Evolutionary conservation across 2,113 vertebrate genomes (phyloP).

Genomic region (Chionomys nivalis): DNA sequence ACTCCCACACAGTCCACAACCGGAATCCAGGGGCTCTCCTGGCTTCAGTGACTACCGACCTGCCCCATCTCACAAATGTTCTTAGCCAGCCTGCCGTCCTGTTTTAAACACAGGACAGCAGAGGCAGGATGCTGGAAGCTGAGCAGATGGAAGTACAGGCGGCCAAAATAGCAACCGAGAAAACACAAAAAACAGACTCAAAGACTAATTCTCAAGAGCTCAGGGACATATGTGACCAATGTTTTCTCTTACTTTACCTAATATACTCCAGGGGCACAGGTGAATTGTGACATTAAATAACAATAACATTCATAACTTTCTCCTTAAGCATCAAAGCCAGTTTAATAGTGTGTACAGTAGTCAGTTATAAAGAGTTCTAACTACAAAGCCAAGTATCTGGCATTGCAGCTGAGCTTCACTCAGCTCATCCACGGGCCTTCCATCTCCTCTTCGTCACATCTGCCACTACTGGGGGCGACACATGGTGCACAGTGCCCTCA

Average conservation of each 20-base stretch:
- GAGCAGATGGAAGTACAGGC: fast-evolving
- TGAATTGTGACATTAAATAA: neutral
- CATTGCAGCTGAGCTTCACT: neutral
- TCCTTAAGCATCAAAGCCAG: neutral
- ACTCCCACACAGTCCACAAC: neutral
- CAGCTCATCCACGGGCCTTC: neutral
- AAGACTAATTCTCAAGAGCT: neutral
- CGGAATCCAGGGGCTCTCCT: neutral
- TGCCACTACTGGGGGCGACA: neutral
- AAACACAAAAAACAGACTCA: neutral
- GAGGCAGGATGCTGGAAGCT: neutral
- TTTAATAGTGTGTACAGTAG: neutral
- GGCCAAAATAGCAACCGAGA: neutral
- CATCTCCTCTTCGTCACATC: neutral
- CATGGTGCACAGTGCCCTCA: neutral
- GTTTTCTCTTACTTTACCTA: neutral
- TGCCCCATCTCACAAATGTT: neutral
- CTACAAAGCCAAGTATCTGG: neutral
- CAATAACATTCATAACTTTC: neutral
- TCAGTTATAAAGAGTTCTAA: neutral
- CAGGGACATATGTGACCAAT: neutral
- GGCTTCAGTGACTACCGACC: neutral
- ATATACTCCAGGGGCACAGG: neutral
- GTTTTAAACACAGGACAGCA: neutral
- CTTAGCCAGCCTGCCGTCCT: neutral